Base-by-base conservation (phyloP, 92 coral and sea anemone genomes). In the Epizoanthus illoricatus region DNA sequence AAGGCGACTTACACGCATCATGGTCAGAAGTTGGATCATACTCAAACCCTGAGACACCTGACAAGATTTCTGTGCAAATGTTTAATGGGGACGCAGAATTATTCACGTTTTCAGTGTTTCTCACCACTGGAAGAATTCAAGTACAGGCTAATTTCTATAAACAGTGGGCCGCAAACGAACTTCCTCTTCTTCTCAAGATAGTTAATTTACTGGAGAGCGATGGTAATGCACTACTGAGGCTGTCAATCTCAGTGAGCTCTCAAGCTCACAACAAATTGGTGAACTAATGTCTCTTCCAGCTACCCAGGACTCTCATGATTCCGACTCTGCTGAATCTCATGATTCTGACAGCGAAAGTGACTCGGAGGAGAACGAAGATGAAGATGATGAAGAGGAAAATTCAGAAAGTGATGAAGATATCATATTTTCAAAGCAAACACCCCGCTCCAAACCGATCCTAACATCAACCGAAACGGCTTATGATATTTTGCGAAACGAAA, bases 11-110 rank as follows among this genome's bases (percentile, higher is more conserved):
- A 66, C 16, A 7, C 8, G 65, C 47, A 2, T 42, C 64, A 2
- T 86, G 89, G 85, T 52, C 81, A 36, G 89, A 86, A 80, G 39
- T 62, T 18, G 89, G 65, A 33, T 79, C 85, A 33, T 28, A 54
- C 28, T 71, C 85, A 17, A 74, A 80, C 63, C 81, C 80, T 42
- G 85, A 69, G 28, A 80, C 71, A 1, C 85, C 85, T n/a, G 89
- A 86, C 49, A 86, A 63, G 20, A 59, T 86, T 12, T 40, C 49
- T 9, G 54, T 73, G 10, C 57, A 83, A 52, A 6, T 80, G 20
- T 45, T 60, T 67, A 20, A 15, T 60, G 60, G 83, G 18, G 81
- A 86, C 5, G 65, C 49, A 21, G 72, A 80, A 52, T 65, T 86
- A 18, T 80, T 86, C 59, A 84, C 83, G 20, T 69, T 72, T 58